A percentile compares a stretch with the other conserved stretches of the same genome.
Evolutionary conservation across 2,113 vertebrate species (phyloP).

Genomic region (Sylvietta virens): DNA sequence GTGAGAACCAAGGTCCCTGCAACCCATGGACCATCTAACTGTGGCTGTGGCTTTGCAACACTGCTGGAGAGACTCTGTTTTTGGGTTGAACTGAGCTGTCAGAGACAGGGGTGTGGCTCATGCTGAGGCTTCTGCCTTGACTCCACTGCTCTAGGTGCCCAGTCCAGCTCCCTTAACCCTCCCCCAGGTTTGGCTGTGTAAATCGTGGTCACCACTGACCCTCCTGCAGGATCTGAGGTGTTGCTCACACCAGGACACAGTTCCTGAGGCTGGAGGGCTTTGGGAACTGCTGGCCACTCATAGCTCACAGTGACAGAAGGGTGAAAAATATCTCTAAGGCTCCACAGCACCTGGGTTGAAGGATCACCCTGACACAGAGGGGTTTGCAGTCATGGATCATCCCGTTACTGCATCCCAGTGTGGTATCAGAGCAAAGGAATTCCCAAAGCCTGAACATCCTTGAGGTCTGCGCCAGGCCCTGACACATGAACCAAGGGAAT

Average conservation of each 20-base stretch:
- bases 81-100: not conserved
- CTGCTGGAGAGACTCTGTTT: not conserved
- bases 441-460: not conserved
- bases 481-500: not conserved
- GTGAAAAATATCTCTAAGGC: not conserved
- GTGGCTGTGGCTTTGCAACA: not conserved
- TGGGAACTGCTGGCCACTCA: not conserved
- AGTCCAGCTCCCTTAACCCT: not conserved
- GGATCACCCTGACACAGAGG: not conserved
- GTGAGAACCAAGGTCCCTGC: not conserved
- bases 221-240: not conserved
- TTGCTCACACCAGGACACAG: not conserved
- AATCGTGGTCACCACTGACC: not conserved
- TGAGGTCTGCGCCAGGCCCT: not conserved
- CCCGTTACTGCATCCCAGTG: not conserved
- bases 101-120: not conserved
- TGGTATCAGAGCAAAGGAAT: not conserved
- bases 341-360: not conserved
- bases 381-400: not conserved
- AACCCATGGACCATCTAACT: fast-evolving
- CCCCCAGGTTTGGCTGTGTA: not conserved
- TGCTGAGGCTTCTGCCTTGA: not conserved
- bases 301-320: not conserved
- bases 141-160: not conserved
- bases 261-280: not conserved